Conservation (phyloP, 2,888 invertebrate species). For the Stenoptilia bipunctidactyla region DNA sequence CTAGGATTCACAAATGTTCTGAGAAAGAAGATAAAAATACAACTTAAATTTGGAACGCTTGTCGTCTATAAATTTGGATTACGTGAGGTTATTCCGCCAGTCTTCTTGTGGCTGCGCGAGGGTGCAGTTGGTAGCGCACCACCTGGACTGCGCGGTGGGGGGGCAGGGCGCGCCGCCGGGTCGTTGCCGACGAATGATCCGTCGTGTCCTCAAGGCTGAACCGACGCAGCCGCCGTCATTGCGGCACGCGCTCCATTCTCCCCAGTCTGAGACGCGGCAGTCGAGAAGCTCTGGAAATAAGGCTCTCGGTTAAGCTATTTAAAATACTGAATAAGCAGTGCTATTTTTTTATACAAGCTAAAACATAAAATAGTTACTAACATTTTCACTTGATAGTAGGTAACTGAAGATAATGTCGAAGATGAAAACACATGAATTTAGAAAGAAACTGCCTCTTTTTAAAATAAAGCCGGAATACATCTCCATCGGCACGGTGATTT, state of each 20-base stretch:
- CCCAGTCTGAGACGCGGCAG: slow-evolving; percentile 89
- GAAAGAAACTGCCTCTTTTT: too few species aligned
- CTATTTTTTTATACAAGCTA: too few species aligned
- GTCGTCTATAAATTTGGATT: slow-evolving; percentile 24
- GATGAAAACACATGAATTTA: too few species aligned
- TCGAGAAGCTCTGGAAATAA: slow-evolving; percentile 72
- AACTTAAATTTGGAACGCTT: slow-evolving; percentile 15
- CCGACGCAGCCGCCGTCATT: slow-evolving; percentile 93
- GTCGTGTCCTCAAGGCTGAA: slow-evolving; percentile 84
- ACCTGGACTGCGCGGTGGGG: slow-evolving; percentile 85
- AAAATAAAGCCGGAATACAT: too few species aligned
- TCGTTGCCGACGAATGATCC: slow-evolving; percentile 81
- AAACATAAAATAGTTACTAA: too few species aligned
- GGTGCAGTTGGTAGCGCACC: slow-evolving; percentile 83
- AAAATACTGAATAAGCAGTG: neutral
- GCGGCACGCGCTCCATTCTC: slow-evolving; percentile 89
- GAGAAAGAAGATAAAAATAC: slow-evolving; percentile 11
- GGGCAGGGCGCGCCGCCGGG: slow-evolving; percentile 88
- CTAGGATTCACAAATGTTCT: slow-evolving; percentile 15
- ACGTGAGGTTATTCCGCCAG: slow-evolving; percentile 60
- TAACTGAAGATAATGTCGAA: too few species aligned
- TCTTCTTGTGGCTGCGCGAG: slow-evolving; percentile 28
- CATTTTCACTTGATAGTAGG: too few species aligned
- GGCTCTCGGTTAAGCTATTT: neutral
- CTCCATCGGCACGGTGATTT: too few species aligned